These are phyloP conservation scores for Psammodynastes pulverulentus DNA, from an alignment of 2,113 vertebrate genomes.

Conservation along the genomic window DNA sequence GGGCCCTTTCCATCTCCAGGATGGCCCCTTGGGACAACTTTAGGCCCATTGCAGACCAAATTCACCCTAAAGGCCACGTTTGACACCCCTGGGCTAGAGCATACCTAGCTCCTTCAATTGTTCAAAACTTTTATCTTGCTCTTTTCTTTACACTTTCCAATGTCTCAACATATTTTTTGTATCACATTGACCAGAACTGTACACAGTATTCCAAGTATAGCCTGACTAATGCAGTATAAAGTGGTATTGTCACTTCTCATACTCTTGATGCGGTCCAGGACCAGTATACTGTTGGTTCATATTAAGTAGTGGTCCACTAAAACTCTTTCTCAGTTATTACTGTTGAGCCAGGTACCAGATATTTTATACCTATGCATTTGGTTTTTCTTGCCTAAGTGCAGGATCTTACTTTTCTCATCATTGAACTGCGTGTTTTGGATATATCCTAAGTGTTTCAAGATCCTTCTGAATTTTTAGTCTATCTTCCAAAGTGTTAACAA, in stretches of 20 bases:
- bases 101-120: neutral
- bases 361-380: neutral
- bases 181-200: neutral
- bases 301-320: neutral
- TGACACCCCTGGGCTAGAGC: neutral
- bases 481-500: neutral
- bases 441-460: neutral
- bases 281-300: neutral
- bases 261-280: neutral
- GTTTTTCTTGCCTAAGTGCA: neutral
- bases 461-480: neutral
- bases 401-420: neutral
- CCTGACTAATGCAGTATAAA: neutral
- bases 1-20: too few species aligned
- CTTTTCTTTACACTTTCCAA: neutral
- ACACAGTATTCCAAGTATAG: neutral
- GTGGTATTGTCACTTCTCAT: neutral
- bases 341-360: neutral
- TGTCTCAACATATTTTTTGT: neutral
- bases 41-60: too few species aligned
- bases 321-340: neutral
- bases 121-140: neutral
- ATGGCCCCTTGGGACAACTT: too few species aligned
- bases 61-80: too few species aligned
- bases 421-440: neutral